A percentile compares a stretch with the other conserved stretches of the same genome.
Evolutionary conservation across 2,888 invertebrate genomes (phyloP).

Genomic region (Polymixis lichenea): DNA sequence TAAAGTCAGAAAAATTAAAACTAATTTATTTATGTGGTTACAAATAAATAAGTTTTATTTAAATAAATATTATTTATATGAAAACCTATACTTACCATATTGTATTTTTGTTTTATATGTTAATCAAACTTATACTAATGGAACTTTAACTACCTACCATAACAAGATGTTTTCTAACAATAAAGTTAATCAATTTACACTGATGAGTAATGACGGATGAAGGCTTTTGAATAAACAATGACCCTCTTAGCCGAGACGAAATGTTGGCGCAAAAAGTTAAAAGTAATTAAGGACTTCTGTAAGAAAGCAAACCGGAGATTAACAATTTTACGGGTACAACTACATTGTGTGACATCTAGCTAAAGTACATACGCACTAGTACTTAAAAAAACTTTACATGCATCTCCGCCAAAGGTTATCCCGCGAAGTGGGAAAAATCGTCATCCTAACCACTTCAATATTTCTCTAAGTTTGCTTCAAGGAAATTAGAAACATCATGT

Average conservation of each 20-base stretch:
- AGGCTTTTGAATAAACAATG: slow-evolving; percentile 53
- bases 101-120: not conserved
- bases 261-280: slow-evolving; percentile 23
- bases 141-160: not conserved
- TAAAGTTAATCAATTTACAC: slow-evolving; percentile 23
- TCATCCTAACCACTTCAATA: not conserved
- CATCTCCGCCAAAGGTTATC: not conserved
- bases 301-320: slow-evolving; percentile 36
- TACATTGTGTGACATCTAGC: slow-evolving; percentile 32
- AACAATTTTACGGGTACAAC: slow-evolving; percentile 50
- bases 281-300: slow-evolving; percentile 48
- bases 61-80: not conserved
- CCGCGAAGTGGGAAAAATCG: not conserved
- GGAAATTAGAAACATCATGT: slow-evolving; percentile 2
- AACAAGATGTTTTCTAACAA: slow-evolving; percentile 19
- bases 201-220: slow-evolving; percentile 52
- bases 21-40: not conserved
- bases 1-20: not conserved
- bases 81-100: not conserved
- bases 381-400: not conserved
- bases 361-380: no score
- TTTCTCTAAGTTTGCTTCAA: not conserved
- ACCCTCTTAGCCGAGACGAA: slow-evolving; percentile 51
- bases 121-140: slow-evolving; percentile 2
- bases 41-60: not conserved